These are phyloP conservation scores for Takifugu ocellatus DNA, from an alignment of 2,797 vertebrate genomes.

Conservation along the genomic window DNA sequence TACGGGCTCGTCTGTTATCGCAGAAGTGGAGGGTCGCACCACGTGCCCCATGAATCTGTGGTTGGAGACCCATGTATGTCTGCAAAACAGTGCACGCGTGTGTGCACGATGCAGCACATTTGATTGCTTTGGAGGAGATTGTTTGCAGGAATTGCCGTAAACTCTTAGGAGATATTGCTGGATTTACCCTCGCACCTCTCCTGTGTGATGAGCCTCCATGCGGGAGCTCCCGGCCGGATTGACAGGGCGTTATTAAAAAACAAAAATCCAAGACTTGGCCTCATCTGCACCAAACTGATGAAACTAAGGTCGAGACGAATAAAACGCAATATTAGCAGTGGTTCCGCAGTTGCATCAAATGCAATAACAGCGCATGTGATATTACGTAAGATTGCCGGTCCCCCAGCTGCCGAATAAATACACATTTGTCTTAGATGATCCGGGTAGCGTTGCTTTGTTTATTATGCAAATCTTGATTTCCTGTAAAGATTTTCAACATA, in stretches of 20 bases:
- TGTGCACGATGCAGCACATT: slow-evolving; percentile 11
- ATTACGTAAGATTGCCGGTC: slow-evolving; percentile 65
- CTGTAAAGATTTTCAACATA: slow-evolving; percentile 65
- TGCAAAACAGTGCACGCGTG: not conserved
- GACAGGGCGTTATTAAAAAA: slow-evolving; percentile 82
- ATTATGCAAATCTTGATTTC: slow-evolving; percentile 54
- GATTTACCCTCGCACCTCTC: slow-evolving; percentile 64
- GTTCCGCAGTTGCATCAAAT: slow-evolving; percentile 73
- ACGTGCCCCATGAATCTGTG: not conserved
- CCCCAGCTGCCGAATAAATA: slow-evolving; percentile 57
- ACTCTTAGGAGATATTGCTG: slow-evolving; percentile 68
- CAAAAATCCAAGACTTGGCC: slow-evolving; percentile 57
- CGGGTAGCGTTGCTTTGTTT: slow-evolving; percentile 29
- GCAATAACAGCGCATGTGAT: slow-evolving; percentile 69
- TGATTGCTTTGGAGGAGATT: slow-evolving; percentile 43
- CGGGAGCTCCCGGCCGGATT: slow-evolving; percentile 64
- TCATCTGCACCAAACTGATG: slow-evolving; percentile 76
- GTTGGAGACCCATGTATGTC: not conserved
- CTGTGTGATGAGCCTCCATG: slow-evolving; percentile 69
- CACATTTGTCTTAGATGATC: slow-evolving; percentile 64
- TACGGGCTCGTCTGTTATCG: not conserved
- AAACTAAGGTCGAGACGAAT: slow-evolving; percentile 66
- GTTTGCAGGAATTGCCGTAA: slow-evolving; percentile 44
- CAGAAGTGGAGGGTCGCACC: not conserved
- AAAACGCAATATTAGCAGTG: slow-evolving; percentile 76